Evolutionary conservation across 2,888 invertebrate genomes (phyloP), one percentile per base, ranked within the genome.

Genomic region (Pachycephus smyrnensis): DNA sequence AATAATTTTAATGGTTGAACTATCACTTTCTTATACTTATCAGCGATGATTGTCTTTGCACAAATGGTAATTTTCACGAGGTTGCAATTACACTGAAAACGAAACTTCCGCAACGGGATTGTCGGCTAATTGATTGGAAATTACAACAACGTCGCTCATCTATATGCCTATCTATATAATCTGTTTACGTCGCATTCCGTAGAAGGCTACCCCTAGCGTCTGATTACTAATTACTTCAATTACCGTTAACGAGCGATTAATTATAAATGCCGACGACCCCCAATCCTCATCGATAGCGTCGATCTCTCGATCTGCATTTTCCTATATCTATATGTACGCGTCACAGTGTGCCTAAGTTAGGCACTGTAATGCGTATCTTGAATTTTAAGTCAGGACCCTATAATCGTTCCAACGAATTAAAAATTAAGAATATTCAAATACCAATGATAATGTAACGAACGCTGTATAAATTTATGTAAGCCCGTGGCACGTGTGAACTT

Each of bases 211-310:
- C 31, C 23, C 71, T 31, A 23, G 31, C 31, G 31, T 71, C 32
- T 71, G 71, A 71, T 40, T 30, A 36, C 36, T 77, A 69, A 77
- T 77, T 77, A 77, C 37, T 32, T 36, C 15, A 31, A 68, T 73
- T 73, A 71, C 77, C 69, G 76, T 76, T 74, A 77, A 77, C 68
- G 68, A 74, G 12, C 77, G 74, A 77, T 77, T 55, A 55, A 55
- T 55, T 55, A 23, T 23, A 55, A 55, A 55, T 23, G 9, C 55
- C 55, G 55, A 35, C 35, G 35, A 6, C 35, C 35, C 4, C 35
- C 35, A 35, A 35, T 35, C 35, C 35, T 35, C 35, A 35, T 35
- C 35, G 35, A 35, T 35, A 6, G 9, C 9, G 1, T 35, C 35
- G 35, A 35, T 35, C 35, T 35, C 9, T 35, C 35, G 33, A 33